Base-by-base conservation (phyloP, 2,888 invertebrate species). In the Seladonia tumulorum region DNA sequence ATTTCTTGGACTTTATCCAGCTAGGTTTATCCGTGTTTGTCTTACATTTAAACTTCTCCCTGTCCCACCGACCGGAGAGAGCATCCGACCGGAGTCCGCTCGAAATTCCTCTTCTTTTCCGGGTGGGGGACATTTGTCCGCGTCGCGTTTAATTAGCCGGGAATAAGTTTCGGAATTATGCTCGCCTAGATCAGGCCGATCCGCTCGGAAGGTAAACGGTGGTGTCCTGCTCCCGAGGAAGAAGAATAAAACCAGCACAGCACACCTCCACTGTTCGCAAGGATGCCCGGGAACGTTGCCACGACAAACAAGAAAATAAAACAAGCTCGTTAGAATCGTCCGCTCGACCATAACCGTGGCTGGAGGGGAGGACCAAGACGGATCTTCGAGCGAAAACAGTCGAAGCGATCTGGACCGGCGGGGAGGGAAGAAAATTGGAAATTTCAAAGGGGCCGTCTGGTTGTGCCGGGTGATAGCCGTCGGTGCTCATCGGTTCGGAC, bases 1-100 rank as follows among this genome's bases (percentile, higher is more conserved):
- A 91, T 91, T 91, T 88, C 90, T 91, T 90, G 91, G 90, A 89
- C 88, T 79, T 89, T 85, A 89, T 91, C 90, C 88, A 91, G 92
- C 83, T 73, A 70, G 85, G 88, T 89, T 91, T 90, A 86, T 88
- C 82, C 85, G 82, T 88, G 88, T 90, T 91, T 89, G 91, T 91
- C 91, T 89, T 88, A 83, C 88, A 83, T 83, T 89, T 82, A 82
- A 90, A 83, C 79, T 78, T 82, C 75, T 66, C 66, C 82, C 75
- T 18, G 63, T 35, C 76, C 66, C 63, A 35, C 14, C 49, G 49
- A 81, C 72, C 76, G 35, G 35, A 3, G 35, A 3, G 35, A 66
- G 25, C n/a, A n/a, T 7, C n/a, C 25, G 35, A 53, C 35, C 5
- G 45, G 18, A 49, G 42, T 25, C 35, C 71, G 72, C 39, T 49